Base-by-base conservation (phyloP, 2,113 vertebrate species). In the Meriones unguiculatus region DNA sequence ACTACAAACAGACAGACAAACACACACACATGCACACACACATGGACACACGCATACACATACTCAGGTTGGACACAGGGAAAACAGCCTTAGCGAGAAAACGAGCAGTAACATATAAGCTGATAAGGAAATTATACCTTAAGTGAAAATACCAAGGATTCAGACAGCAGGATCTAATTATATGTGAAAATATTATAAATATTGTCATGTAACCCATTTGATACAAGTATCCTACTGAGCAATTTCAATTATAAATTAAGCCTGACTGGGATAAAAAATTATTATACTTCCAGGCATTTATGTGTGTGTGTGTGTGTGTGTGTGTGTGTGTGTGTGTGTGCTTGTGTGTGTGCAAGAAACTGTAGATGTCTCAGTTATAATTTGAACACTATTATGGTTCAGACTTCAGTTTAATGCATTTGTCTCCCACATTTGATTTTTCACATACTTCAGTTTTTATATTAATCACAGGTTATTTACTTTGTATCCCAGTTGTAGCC, bases 341-440 rank as follows among this genome's bases (percentile, higher is more conserved):
- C 41, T 4, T 46, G 46, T 46, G 46, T 14, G 11, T 50, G 15
- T 62, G 10, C 64, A 95, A 97, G 78, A 91, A 87, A 91, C 93
- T 54, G 1, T 54, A 92, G 32, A 87, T 96, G 14, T 80, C 38
- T 93, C 86, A 95, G 46, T 85, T 15, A 93, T 97, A 93, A 72
- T 70, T 78, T 64, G 30, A 87, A n/a, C 18, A 96, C 32, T 3
- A 80, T 30, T 91, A 8, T 82, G 72, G 88, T 30, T 82, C 70
- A 96, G 92, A 35, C 1, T 65, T 59, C 3, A 96, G 28, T 78
- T 92, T 94, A 76, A 93, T n/a, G 73, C 22, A 93, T 91, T 95
- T 94, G 81, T 89, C 24, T 86, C 1, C 15, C 84, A 70, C 35
- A 87, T 92, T 96, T 97, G 96, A 93, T 91, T 91, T 78, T 95